Conservation (phyloP, 1,140 invertebrate genomes). For the Aphis craccivora region DNA sequence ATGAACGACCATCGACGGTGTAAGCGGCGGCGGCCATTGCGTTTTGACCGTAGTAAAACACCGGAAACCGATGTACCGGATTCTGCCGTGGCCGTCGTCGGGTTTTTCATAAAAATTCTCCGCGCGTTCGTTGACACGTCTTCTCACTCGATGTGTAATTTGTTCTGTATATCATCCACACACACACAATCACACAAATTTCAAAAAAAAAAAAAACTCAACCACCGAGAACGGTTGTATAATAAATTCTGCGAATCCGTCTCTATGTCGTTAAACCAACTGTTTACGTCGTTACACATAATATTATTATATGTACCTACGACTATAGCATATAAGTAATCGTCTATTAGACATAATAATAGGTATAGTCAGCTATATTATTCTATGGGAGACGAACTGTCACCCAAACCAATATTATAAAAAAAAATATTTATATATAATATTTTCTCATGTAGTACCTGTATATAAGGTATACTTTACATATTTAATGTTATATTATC, state of each 20-base stretch:
- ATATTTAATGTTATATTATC: neutral
- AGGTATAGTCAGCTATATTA: neutral
- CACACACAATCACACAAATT: neutral
- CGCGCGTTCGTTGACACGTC: slow-evolving; percentile 27
- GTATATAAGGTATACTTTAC: neutral
- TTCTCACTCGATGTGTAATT: neutral
- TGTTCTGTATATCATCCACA: neutral
- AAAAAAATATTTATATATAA: neutral
- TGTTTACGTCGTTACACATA: neutral
- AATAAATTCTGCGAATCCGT: neutral
- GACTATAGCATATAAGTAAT: neutral
- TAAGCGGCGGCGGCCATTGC: neutral
- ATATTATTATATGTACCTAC: neutral
- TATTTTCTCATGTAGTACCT: neutral
- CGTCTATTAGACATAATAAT: neutral
- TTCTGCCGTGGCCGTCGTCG: neutral
- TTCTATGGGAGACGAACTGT: neutral
- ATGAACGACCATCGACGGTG: neutral
- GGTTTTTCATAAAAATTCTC: slow-evolving; percentile 8
- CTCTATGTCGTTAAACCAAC: neutral
- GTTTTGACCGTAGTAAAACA: slow-evolving; percentile 32
- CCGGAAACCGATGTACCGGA: slow-evolving; percentile 41
- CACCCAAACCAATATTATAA: neutral
- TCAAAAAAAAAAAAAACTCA: neutral
- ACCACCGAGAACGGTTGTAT: neutral